Conservation (phyloP, 2,113 vertebrate genomes). For the Chaenogobius annularis region DNA sequence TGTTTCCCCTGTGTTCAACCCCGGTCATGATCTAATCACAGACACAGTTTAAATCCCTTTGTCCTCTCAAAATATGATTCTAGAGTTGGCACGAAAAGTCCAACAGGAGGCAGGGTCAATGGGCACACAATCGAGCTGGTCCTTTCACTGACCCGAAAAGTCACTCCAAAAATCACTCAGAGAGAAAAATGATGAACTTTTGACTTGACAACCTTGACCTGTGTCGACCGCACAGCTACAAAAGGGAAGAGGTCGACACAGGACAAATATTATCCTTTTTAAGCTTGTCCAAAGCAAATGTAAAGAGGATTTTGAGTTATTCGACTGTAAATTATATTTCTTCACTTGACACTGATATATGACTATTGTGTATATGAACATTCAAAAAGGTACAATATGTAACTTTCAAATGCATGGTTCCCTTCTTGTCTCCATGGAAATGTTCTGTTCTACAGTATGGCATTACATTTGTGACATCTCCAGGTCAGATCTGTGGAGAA, state of each 20-base stretch:
- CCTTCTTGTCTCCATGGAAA: neutral
- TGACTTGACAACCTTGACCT: neutral
- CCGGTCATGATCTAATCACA: constrained; percentile 50
- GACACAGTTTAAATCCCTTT: constrained; percentile 36
- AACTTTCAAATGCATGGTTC: too few relatives aligned
- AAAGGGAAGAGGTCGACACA: neutral
- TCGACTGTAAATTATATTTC: neutral
- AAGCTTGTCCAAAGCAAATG: neutral
- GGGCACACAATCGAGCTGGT: constrained; percentile 28
- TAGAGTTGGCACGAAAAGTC: constrained; percentile 41
- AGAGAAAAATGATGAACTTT: neutral
- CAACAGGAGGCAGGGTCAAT: constrained; percentile 30
- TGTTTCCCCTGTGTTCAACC: neutral
- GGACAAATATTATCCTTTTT: neutral
- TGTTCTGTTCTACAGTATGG: too few relatives aligned
- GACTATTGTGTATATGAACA: too few relatives aligned
- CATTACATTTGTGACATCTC: too few relatives aligned
- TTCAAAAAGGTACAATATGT: too few relatives aligned
- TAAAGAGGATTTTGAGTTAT: neutral
- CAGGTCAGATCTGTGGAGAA: too few relatives aligned
- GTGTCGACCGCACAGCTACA: neutral
- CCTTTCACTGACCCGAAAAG: constrained; percentile 40
- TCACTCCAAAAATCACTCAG: constrained; percentile 11
- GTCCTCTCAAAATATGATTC: constrained; percentile 33
- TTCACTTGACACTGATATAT: too few relatives aligned